These are phyloP conservation scores for Eupleurogrammus muticus DNA, from an alignment of 2,797 vertebrate genomes.

Conservation along the genomic window DNA sequence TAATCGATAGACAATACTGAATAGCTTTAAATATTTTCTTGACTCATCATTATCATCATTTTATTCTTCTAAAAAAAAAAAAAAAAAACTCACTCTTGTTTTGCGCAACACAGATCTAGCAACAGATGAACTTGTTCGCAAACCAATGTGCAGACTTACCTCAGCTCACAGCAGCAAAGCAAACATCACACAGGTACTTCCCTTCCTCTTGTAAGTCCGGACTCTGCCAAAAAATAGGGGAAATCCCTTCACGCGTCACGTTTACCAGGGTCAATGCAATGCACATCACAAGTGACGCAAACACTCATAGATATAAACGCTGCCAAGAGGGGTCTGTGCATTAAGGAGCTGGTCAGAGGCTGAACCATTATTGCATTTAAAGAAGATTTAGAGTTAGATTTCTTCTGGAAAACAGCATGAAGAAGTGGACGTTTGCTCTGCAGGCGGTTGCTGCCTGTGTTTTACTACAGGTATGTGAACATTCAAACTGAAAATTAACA, in stretches of 20 bases:
- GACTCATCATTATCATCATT: no score
- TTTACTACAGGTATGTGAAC: conserved; percentile 59
- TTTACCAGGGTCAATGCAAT: conserved; percentile 36
- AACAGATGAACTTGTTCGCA: conserved; percentile 19
- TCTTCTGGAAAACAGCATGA: not conserved
- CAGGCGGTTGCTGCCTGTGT: conserved; percentile 34
- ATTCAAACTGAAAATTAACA: not conserved
- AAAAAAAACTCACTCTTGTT: not conserved
- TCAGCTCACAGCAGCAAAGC: not conserved
- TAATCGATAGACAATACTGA: not conserved
- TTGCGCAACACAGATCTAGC: conserved; percentile 1
- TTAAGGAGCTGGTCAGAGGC: not conserved
- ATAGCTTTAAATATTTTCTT: not conserved
- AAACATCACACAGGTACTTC: conserved; percentile 33
- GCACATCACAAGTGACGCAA: conserved; percentile 13
- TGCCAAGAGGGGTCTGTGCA: not conserved
- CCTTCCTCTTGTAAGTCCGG: conserved; percentile 60
- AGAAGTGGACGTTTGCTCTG: conserved; percentile 53
- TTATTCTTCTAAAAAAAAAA: no score
- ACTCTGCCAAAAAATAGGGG: conserved; percentile 37
- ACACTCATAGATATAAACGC: conserved; percentile 47
- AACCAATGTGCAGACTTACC: not conserved
- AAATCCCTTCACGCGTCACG: conserved; percentile 42
- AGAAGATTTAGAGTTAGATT: not conserved
- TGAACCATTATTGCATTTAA: not conserved